Conservation (phyloP, 1,140 invertebrate genomes). For the Pseudomyrmex gracilis region DNA sequence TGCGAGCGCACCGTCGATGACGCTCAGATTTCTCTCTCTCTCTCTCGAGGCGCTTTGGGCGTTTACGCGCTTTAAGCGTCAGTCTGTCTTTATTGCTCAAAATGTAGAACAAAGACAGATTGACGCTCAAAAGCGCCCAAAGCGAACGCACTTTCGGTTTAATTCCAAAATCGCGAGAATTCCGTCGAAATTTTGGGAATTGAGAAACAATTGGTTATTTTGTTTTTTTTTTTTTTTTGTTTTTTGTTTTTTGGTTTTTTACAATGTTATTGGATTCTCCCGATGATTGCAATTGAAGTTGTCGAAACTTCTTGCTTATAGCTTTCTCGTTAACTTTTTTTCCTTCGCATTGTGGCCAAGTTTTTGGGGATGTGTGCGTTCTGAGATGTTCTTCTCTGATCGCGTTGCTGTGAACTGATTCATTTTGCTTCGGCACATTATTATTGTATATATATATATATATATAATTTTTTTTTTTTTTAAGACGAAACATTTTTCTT, state of each 20-base stretch:
- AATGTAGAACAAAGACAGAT: no score
- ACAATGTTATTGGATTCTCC: not conserved
- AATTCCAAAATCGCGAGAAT: not conserved
- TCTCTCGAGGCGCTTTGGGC: no score
- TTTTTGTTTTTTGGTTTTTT: conserved; percentile 8
- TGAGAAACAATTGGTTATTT: not conserved
- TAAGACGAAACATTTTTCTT: not conserved
- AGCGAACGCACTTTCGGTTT: not conserved
- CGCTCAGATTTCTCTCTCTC: no score
- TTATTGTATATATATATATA: not conserved
- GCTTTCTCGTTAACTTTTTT: conserved; percentile 5
- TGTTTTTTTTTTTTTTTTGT: not conserved
- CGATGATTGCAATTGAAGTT: not conserved
- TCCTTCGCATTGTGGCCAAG: not conserved
- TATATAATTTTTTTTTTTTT: not conserved
- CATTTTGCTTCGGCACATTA: not conserved
- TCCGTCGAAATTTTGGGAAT: not conserved
- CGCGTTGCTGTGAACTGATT: not conserved
- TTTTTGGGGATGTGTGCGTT: not conserved
- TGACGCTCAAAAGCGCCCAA: no score
- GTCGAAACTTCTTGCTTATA: conserved; percentile 5
- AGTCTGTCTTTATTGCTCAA: no score
- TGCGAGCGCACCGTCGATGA: no score
- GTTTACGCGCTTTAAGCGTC: no score
- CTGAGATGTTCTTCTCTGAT: conserved; percentile 16